Evolutionary conservation across 53 echinoderm and acorn worm genomes (phyloP).

Genomic region (Temnopleurus reevesii): DNA sequence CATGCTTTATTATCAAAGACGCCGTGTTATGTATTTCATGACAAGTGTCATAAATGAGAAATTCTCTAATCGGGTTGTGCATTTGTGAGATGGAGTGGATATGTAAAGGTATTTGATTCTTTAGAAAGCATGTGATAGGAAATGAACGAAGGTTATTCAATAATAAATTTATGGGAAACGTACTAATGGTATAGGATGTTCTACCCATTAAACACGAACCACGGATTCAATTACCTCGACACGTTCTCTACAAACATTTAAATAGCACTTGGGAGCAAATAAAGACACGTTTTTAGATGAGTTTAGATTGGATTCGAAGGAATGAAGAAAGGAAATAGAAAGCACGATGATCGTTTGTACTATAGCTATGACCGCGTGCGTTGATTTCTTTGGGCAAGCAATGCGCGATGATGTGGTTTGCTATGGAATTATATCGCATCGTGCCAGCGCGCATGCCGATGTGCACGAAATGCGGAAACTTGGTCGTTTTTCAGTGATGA

Average conservation of each 20-base stretch:
- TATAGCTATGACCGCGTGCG: conserved; percentile 36
- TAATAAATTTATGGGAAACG: conserved; percentile 5
- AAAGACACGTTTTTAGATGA: conserved; percentile 45
- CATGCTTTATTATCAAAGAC: background rate
- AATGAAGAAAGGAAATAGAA: conserved; percentile 33
- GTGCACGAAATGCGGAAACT: conserved; percentile 30
- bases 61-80: background rate
- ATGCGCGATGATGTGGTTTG: background rate
- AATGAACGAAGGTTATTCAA: conserved; percentile 24
- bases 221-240: conserved; percentile 43
- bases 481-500: conserved; percentile 12
- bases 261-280: conserved; percentile 2
- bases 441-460: conserved; percentile 19
- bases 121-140: background rate
- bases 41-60: background rate
- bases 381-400: conserved; percentile 39
- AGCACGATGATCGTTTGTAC: conserved; percentile 46
- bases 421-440: background rate
- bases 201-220: conserved; percentile 49
- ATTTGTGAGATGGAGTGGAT: background rate
- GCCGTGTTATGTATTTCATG: background rate
- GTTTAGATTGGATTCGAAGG: conserved; percentile 27
- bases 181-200: conserved; percentile 31
- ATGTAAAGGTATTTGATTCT: conserved; percentile 19
- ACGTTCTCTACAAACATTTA: conserved; percentile 42